Conservation (phyloP, 2,113 vertebrate genomes). For the Trematocara macrostoma region DNA sequence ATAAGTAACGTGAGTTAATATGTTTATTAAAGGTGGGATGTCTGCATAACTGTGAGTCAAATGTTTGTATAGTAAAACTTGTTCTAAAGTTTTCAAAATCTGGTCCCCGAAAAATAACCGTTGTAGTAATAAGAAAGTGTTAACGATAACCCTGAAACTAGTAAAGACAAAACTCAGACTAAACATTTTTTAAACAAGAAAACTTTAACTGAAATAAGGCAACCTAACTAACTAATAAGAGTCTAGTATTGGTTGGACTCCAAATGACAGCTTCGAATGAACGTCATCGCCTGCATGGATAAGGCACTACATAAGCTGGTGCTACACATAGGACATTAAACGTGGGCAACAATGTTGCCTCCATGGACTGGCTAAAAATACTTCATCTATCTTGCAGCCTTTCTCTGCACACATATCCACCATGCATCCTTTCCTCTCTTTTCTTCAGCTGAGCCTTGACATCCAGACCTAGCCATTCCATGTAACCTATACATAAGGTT, state of each 20-base stretch:
- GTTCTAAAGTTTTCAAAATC: not conserved
- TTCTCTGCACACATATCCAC: not conserved
- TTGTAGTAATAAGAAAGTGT: not conserved
- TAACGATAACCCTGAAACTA: not conserved
- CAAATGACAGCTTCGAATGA: not conserved
- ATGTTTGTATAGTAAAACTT: rapidly evolving
- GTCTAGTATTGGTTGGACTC: not conserved
- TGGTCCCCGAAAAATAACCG: rapidly evolving
- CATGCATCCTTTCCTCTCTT: not conserved
- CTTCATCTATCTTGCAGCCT: not conserved
- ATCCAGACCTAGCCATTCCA: constrained; percentile 24
- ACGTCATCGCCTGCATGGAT: not conserved
- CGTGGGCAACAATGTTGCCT: not conserved
- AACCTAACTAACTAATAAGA: not conserved
- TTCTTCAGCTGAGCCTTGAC: constrained; percentile 31
- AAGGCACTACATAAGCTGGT: not conserved
- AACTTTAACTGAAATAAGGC: not conserved
- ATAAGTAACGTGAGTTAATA: not conserved
- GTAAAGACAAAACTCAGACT: not conserved
- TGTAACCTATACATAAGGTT: constrained; percentile 26
- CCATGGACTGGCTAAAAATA: constrained; percentile 15
- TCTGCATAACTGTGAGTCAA: not conserved
- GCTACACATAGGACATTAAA: not conserved
- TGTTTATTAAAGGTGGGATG: not conserved
- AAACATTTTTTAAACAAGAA: not conserved